Evolutionary conservation across 1,140 invertebrate genomes (phyloP).

Genomic region (Popillia japonica): DNA sequence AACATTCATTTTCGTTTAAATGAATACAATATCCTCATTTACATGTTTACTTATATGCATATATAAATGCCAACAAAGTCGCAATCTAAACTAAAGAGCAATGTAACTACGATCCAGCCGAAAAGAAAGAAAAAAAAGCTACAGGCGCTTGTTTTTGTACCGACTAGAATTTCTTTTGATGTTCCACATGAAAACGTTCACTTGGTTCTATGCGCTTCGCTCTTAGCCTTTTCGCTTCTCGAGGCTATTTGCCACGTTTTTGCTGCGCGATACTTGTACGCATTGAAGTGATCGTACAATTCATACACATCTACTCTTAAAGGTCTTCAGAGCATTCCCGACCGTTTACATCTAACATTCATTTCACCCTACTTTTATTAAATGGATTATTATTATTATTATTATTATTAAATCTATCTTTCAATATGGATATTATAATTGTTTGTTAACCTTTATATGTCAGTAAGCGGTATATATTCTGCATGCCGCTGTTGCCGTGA

Average conservation of each 20-base stretch:
- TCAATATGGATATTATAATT: too few species aligned
- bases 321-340: neutral
- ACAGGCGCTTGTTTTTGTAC: neutral
- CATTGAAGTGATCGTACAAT: neutral
- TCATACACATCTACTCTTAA: slow-evolving; percentile 20
- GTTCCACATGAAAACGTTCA: neutral
- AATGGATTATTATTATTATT: too few species aligned
- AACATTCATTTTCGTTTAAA: too few species aligned
- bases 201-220: neutral
- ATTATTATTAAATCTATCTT: too few species aligned
- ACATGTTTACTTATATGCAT: too few species aligned
- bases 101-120: neutral
- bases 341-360: neutral
- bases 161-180: slow-evolving; percentile 19
- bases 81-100: neutral
- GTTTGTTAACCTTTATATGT: too few species aligned
- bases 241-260: neutral
- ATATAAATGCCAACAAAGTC: neutral
- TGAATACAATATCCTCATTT: too few species aligned
- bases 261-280: neutral
- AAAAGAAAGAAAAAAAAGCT: slow-evolving; percentile 6
- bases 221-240: neutral
- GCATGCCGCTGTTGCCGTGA: too few species aligned
- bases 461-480: too few species aligned
- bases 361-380: neutral